Percentiles rank a stretch among this genome's conserved stretches.
These are phyloP conservation scores for Conops quadrifasciatus DNA, from an alignment of 2,888 invertebrate species.

Conservation along the genomic window DNA sequence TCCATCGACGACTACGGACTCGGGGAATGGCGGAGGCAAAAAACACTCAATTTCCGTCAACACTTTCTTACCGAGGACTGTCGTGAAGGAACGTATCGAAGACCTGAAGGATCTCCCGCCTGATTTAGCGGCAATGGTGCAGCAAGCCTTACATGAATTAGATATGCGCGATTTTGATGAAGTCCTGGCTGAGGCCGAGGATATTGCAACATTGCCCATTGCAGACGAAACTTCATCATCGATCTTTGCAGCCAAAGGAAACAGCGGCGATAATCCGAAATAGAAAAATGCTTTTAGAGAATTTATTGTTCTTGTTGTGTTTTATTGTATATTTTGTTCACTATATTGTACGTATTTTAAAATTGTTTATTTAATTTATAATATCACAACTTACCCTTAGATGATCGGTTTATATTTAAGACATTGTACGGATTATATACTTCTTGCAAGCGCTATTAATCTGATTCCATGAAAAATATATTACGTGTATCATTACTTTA, in stretches of 20 bases:
- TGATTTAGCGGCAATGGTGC: constrained; percentile 71
- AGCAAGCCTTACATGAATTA: constrained; percentile 67
- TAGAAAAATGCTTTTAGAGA: too few species aligned
- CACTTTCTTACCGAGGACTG: constrained; percentile 51
- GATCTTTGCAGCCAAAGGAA: not conserved
- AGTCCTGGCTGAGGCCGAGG: constrained; percentile 46
- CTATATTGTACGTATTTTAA: not conserved
- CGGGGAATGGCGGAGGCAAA: constrained; percentile 49
- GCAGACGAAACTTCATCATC: constrained; percentile 44
- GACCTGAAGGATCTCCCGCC: constrained; percentile 68
- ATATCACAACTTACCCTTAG: too few species aligned
- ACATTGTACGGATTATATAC: too few species aligned
- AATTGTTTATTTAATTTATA: too few species aligned
- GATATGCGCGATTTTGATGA: constrained; percentile 63
- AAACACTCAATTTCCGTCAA: not conserved
- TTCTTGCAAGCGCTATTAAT: too few species aligned
- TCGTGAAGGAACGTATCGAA: constrained; percentile 64
- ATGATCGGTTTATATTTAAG: too few species aligned
- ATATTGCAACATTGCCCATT: not conserved
- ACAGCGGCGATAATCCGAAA: too few species aligned
- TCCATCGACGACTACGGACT: constrained; percentile 55
- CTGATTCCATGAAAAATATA: too few species aligned
- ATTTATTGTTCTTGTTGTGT: too few species aligned
- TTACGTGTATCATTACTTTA: too few species aligned
- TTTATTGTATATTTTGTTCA: too few species aligned